These are phyloP conservation scores for Eolophus roseicapilla DNA, from an alignment of 2,113 vertebrate genomes.

Conservation along the genomic window DNA sequence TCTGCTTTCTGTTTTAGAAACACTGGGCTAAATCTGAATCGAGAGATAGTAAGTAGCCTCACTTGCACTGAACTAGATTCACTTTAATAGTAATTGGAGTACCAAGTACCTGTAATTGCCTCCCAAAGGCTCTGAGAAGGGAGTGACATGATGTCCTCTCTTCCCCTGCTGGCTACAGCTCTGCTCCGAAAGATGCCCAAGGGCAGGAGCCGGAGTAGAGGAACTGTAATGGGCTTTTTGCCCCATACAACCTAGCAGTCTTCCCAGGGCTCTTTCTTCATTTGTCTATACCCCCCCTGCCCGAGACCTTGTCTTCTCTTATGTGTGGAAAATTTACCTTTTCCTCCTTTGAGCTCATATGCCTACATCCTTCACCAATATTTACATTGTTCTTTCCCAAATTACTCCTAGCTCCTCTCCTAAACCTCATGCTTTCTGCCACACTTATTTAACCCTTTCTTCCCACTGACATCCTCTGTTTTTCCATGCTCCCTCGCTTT, in stretches of 20 bases:
- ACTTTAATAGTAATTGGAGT: not conserved
- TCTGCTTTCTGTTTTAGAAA: not conserved
- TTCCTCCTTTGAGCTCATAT: not conserved
- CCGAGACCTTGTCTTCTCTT: not conserved
- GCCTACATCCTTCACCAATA: not conserved
- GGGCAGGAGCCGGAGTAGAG: not conserved
- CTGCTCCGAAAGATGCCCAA: not conserved
- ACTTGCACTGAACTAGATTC: not conserved
- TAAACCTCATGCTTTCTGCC: not conserved
- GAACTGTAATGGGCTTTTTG: not conserved
- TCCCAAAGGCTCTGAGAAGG: not conserved
- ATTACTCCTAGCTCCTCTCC: not conserved
- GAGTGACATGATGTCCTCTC: not conserved
- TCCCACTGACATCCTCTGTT: not conserved
- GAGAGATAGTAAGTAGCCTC: not conserved
- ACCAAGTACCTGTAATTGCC: not conserved
- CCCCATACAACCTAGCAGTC: not conserved
- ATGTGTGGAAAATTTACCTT: not conserved
- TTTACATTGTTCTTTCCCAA: not conserved
- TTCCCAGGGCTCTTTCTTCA: not conserved
- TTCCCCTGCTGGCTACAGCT: not conserved
- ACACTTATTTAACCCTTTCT: not conserved
- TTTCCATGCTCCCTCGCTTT: not conserved
- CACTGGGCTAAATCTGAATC: not conserved
- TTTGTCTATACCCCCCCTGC: not conserved